Evolutionary conservation across 2,888 invertebrate species (phyloP).

Genomic region (Acanthosepion esculentum): DNA sequence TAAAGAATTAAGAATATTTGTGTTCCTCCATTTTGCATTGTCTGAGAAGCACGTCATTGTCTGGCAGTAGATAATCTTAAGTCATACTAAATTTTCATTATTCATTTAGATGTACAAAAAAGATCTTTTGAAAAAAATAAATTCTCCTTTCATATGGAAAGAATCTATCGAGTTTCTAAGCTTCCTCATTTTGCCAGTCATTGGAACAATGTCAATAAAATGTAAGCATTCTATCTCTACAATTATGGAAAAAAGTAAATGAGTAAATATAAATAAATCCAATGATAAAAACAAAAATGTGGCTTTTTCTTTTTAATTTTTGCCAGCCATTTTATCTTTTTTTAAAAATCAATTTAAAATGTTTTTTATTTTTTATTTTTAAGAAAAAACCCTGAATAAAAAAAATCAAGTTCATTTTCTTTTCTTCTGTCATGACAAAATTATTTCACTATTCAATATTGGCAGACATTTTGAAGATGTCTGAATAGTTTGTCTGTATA

Average conservation of each 20-base stretch:
- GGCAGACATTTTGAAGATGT: slow-evolving; percentile 21
- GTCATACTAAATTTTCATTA: too few species aligned
- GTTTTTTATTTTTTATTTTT: neutral
- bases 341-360: neutral
- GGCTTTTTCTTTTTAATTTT: neutral
- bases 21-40: too few species aligned
- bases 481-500: slow-evolving; percentile 6
- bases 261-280: neutral
- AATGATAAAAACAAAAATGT: neutral
- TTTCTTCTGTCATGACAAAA: slow-evolving; percentile 22
- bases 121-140: too few species aligned
- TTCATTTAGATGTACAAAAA: too few species aligned
- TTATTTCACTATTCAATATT: slow-evolving; percentile 14
- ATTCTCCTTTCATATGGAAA: too few species aligned
- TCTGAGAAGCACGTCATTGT: too few species aligned
- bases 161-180: too few species aligned
- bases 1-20: too few species aligned
- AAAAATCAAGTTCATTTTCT: neutral
- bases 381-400: neutral
- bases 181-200: too few species aligned
- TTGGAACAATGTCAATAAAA: neutral
- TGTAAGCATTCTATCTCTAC: neutral
- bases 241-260: neutral
- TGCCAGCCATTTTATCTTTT: neutral
- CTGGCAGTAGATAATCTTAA: too few species aligned